Evolutionary conservation across 2,888 invertebrate species (phyloP), one percentile per base, ranked within the genome.

Genomic region (Lasioglossum malachurum): DNA sequence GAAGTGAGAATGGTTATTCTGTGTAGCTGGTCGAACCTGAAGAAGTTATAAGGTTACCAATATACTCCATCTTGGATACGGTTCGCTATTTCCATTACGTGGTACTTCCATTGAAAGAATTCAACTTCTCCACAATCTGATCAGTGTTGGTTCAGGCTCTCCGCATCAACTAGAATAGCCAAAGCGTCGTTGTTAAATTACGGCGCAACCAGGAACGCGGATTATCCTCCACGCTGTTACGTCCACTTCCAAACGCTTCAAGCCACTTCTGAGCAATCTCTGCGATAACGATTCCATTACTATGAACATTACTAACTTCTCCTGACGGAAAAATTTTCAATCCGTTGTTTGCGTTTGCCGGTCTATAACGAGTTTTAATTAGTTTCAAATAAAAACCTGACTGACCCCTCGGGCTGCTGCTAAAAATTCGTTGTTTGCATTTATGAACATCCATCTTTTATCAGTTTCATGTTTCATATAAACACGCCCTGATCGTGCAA

Each of bases 141-240:
- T 71, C 71, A 41, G 38, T 71, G 71, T 71, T 71, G 41, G 71
- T 71, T 38, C 71, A 71, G 71, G 71, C 41, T n/a, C 41, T n/a
- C n/a, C n/a, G 71, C 41, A 71, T 71, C 71, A 41, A 71, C 71
- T 71, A 71, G 41, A 71, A 71, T 71, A 71, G 71, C 71, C 71
- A 41, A 41, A 71, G 71, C 71, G 41, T 71, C 41, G 71, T 71
- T 71, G 71, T 41, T 71, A 71, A 71, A 71, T 71, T 71, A 71
- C 41, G 71, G 38, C 71, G 71, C 71, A 71, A 71, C 71, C 71
- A 41, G 41, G 71, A 41, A 41, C 41, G 71, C 71, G 71, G 71
- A 71, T 71, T 71, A 71, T 71, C 71, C 71, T 71, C 71, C 38
- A n/a, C 71, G n/a, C 71, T 41, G 41, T 71, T 71, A 71, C 71